Evolutionary conservation across 2,113 vertebrate species (phyloP), one percentile per base, ranked within the genome.

Genomic region (Etheostoma cragini): DNA sequence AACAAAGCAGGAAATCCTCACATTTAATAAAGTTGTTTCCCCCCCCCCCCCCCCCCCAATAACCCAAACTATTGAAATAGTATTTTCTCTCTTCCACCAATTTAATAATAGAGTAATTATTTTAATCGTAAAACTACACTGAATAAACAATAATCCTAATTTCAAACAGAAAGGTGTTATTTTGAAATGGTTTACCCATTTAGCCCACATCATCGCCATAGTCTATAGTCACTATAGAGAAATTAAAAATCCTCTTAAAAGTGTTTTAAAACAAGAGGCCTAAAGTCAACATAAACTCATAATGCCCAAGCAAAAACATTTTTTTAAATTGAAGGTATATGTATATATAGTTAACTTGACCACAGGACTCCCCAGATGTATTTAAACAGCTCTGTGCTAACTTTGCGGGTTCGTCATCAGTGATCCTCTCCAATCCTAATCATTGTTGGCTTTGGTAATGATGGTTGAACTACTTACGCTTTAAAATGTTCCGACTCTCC

Each of bases 401-500:
- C 0, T 4, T 8, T 24, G 4, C 1, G 35, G 56, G 21, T 11
- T 16, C 12, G 12, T 30, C 53, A 26, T 21, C 6, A 47, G 1
- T n/a, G 12, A 69, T 22, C 2, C 38, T 11, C 38, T 11, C 10
- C 38, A 42, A 22, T 15, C 66, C 2, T 1, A 8, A 14, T 35
- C 12, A 15, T 66, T 12, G 3, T 12, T 19, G 17, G 11, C 3
- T 35, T 14, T n/a, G 30, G 38, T 42, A 3, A 42, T 3, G 13
- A 5, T 42, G 54, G 5, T 24, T 63, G 2, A 21, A 14, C 19
- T 26, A 98, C 98, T 99, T 84, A 99, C 98, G 98, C 91, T 99
- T 99, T 64, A 99, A 86, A 86, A 99, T 99, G 91, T 99, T 99
- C 46, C 98, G 95, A 88, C 98, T 97, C 95, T 99, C 98, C 89